Evolutionary conservation across 2,113 vertebrate species (phyloP), one percentile per base, ranked within the genome.

Genomic region (Forbesichthys agassizii): DNA sequence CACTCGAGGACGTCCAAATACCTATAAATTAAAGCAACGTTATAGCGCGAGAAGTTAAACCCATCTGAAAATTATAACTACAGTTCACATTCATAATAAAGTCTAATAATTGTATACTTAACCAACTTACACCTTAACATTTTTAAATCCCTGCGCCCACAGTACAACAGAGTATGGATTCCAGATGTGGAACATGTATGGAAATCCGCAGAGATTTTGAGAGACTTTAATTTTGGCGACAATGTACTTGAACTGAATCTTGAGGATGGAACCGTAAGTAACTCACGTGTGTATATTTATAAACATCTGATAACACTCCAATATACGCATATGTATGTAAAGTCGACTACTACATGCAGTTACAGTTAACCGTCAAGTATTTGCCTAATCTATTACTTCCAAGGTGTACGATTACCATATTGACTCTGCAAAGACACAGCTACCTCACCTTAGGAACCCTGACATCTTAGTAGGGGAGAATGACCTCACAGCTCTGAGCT

Each of bases 381-480:
- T 62, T 54, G 42, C 47, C 14, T 59, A 20, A 82, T 42, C 20
- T 66, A 11, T 68, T 47, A 0, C 56, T 60, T 47, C 61, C 3
- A 75, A 98, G 97, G 94, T 94, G 27, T 74, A 94, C 77, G 77
- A 75, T 18, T 93, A 94, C 70, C 73, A 93, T 0, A 68, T 98
- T n/a, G 93, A 95, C 77, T 84, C 91, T 0, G 80, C 81, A 12
- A 82, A 74, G 14, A 84, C 81, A 27, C 80, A 87, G 33, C 91
- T 99, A 72, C 97, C 96, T 11, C 95, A 94, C 0, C 93, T 99
- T 0, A 90, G 97, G 69, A 99, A 99, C 75, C 97, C 98, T 0
- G 98, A 99, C 86, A 96, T 99, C 72, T 93, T 99, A 4, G 98
- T 99, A 71, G 98, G 98, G 14, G 98, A 99, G 92, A 99, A 99